Conservation (phyloP, 2,888 invertebrate genomes). For the Apotomis turbidana region DNA sequence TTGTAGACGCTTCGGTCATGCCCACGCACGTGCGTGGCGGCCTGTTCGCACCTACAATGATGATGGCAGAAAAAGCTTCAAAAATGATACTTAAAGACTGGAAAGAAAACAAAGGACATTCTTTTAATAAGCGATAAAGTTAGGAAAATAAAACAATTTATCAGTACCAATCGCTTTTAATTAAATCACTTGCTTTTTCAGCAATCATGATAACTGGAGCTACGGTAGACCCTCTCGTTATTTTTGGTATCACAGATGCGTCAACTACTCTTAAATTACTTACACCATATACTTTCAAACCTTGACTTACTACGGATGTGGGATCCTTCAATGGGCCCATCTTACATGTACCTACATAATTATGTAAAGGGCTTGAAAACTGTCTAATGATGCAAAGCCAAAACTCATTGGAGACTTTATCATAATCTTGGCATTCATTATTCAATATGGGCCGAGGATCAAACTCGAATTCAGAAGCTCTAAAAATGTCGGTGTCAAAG, state of each 20-base stretch:
- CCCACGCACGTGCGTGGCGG: conserved; percentile 75
- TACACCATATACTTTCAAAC: conserved; percentile 68
- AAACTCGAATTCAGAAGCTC: conserved; percentile 69
- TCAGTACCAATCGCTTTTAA: conserved; percentile 78
- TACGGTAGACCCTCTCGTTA: conserved; percentile 74
- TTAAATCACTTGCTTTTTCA: conserved; percentile 78
- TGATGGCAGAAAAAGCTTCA: conserved; percentile 79
- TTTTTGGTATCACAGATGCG: conserved; percentile 76
- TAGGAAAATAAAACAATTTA: conserved; percentile 56
- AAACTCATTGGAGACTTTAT: conserved; percentile 71
- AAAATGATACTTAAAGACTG: conserved; percentile 75
- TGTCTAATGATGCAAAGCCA: conserved; percentile 78
- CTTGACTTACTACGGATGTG: conserved; percentile 72
- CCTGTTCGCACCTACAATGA: conserved; percentile 72
- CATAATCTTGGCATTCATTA: conserved; percentile 72
- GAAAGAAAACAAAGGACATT: conserved; percentile 72
- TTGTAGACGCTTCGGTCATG: conserved; percentile 78
- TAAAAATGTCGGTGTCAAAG: conserved; percentile 78
- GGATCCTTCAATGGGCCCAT: conserved; percentile 72
- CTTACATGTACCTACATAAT: conserved; percentile 77
- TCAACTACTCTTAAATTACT: conserved; percentile 72
- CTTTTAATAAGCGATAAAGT: conserved; percentile 55
- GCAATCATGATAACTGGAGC: conserved; percentile 80
- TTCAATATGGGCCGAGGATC: conserved; percentile 71
- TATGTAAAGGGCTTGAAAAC: conserved; percentile 75